phyloP scores from a whole-genome alignment of 2,888 invertebrate species.

The Pristionchus entomophagus region DNA sequence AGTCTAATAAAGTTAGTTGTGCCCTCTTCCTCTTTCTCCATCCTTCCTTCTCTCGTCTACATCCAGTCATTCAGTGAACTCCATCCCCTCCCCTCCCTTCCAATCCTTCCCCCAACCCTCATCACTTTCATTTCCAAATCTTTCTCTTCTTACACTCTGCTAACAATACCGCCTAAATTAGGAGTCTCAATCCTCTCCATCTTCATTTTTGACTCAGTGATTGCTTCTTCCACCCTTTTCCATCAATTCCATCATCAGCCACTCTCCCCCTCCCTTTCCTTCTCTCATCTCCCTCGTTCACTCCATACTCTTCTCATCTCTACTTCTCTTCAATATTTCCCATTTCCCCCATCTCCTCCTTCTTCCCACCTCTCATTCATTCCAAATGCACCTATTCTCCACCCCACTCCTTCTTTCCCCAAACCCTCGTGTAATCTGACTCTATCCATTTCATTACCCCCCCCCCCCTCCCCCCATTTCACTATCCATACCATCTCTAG shows the following conservation, averaged over 20 bases:
- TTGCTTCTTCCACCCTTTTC: not conserved
- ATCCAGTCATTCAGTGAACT: not conserved
- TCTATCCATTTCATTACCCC: constrained; percentile 13
- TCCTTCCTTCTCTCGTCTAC: not conserved
- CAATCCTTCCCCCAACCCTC: not conserved
- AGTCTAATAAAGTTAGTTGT: not conserved
- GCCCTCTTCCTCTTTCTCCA: not conserved
- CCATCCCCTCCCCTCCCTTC: not conserved
- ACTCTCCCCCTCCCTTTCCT: not conserved
- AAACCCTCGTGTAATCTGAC: not conserved
- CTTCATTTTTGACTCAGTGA: not conserved
- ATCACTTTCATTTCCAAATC: not conserved
- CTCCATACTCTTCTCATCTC: not conserved
- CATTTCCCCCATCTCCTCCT: constrained; percentile 37
- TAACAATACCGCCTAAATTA: constrained; percentile 28
- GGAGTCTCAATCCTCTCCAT: not conserved
- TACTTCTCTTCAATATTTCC: not conserved
- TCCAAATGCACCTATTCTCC: not conserved
- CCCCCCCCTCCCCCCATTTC: not conserved
- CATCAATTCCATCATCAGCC: not conserved
- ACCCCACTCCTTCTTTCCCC: not conserved
- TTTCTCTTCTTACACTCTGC: not conserved
- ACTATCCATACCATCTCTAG: not conserved
- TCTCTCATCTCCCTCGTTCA: not conserved
- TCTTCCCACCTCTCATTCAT: not conserved